Percentiles rank a stretch among this genome's conserved stretches.
phyloP scores from a whole-genome alignment of 2,113 vertebrate species.

The Neolamprologus toae region DNA sequence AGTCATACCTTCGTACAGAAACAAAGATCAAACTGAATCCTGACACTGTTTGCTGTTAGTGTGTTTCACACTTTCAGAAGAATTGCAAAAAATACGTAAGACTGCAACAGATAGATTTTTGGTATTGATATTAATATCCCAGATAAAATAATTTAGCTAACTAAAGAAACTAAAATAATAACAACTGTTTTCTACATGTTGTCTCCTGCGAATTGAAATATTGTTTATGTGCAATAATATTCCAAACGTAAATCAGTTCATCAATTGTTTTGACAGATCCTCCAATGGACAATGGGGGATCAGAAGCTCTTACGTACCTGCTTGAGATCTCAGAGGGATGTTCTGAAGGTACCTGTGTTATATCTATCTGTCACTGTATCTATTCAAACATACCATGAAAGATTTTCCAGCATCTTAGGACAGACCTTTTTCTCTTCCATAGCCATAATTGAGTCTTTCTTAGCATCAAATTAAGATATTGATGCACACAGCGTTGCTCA shows the following conservation, averaged over 20 bases:
- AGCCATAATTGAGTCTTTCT: neutral
- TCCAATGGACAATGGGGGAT: conserved; percentile 91
- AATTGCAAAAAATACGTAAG: neutral
- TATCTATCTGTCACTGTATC: neutral
- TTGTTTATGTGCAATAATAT: neutral
- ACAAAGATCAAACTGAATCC: neutral
- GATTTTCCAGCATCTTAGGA: neutral
- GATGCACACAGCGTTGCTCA: neutral
- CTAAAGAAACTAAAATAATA: neutral
- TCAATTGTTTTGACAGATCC: conserved; percentile 73
- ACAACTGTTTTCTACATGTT: neutral
- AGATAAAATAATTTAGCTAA: neutral
- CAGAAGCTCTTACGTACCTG: conserved; percentile 88
- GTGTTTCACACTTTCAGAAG: neutral
- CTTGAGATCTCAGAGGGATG: conserved; percentile 89
- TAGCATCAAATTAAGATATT: neutral
- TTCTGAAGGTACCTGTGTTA: conserved; percentile 77
- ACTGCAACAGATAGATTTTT: neutral
- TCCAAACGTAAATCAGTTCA: neutral
- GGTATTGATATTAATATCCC: neutral
- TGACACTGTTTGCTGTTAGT: neutral
- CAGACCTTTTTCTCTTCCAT: neutral
- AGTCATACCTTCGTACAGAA: neutral
- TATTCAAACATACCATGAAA: neutral
- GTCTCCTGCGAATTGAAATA: neutral